Percentiles rank a stretch among this genome's conserved stretches.
phyloP scores from a whole-genome alignment of 2,888 invertebrate species.

The Pantelozetes paolii region DNA sequence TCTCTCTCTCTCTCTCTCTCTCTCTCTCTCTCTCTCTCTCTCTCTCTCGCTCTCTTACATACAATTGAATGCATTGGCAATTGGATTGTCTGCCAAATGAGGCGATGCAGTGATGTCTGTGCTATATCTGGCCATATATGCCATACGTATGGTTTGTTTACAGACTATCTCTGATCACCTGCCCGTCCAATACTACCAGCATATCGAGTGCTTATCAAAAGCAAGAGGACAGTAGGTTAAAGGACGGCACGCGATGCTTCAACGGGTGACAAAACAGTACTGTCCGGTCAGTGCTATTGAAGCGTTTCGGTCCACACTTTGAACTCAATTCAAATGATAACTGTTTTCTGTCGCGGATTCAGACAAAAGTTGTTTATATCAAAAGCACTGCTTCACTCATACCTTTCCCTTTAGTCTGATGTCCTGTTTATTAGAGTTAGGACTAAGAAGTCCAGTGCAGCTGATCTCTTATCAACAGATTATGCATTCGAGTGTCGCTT shows the following conservation, averaged over 20 bases:
- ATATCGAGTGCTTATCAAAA: not conserved
- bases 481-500: slow-evolving; percentile 28
- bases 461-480: slow-evolving; percentile 31
- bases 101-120: slow-evolving; percentile 6
- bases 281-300: slow-evolving; percentile 19
- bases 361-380: slow-evolving; percentile 32
- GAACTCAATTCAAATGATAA: slow-evolving; percentile 12
- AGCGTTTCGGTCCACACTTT: slow-evolving; percentile 4
- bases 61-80: not conserved
- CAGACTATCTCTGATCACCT: slow-evolving; percentile 27
- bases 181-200: not conserved
- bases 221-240: slow-evolving; percentile 33
- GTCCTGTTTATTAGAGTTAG: slow-evolving; percentile 28
- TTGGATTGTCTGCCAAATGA: slow-evolving; percentile 12
- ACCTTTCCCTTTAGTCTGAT: not conserved
- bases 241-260: slow-evolving; percentile 33
- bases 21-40: slow-evolving; percentile 28
- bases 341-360: slow-evolving; percentile 17
- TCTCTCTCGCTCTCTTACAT: not conserved
- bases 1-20: slow-evolving; percentile 17
- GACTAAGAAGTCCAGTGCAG: slow-evolving; percentile 23
- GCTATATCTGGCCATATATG: slow-evolving; percentile 13
- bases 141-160: slow-evolving; percentile 26
- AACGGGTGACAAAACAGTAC: slow-evolving; percentile 23
- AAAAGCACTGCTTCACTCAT: slow-evolving; percentile 25